These are phyloP conservation scores for Pristiophorus japonicus DNA, from an alignment of 2,113 vertebrate species.

Conservation along the genomic window DNA sequence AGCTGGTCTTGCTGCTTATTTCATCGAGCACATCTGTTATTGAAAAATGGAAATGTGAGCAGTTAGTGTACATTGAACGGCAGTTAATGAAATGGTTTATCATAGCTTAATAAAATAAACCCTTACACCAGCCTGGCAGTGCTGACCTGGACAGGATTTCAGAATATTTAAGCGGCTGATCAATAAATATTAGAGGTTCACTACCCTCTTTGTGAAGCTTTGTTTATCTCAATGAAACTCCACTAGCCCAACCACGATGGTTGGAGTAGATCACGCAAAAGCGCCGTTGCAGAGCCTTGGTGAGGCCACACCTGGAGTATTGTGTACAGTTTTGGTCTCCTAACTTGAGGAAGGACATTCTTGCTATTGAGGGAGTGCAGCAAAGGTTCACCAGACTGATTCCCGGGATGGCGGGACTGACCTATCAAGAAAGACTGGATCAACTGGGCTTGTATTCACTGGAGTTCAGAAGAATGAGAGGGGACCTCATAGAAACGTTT, in stretches of 20 bases:
- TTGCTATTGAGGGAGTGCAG: too few relatives aligned
- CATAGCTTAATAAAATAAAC: background rate
- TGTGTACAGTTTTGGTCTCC: too few relatives aligned
- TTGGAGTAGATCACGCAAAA: background rate
- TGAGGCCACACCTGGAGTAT: too few relatives aligned
- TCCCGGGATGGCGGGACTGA: too few relatives aligned
- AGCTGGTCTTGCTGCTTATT: background rate
- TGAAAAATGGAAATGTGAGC: background rate
- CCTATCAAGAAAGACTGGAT: too few relatives aligned
- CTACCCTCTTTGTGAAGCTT: background rate
- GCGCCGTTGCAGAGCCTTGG: too few relatives aligned
- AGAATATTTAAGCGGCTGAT: too few relatives aligned
- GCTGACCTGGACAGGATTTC: background rate
- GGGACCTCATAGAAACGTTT: too few relatives aligned
- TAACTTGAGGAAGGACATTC: too few relatives aligned
- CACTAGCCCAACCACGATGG: background rate
- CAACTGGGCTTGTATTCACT: too few relatives aligned
- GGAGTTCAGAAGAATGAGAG: too few relatives aligned
- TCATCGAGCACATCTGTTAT: background rate
- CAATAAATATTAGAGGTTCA: background rate
- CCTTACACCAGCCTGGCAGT: background rate
- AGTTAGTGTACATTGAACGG: background rate
- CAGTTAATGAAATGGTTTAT: background rate
- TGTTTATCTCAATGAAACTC: background rate
- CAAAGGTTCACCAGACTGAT: too few relatives aligned